Evolutionary conservation across 2,888 invertebrate genomes (phyloP), one percentile per base, ranked within the genome.

Genomic region (Callimorpha dominula): DNA sequence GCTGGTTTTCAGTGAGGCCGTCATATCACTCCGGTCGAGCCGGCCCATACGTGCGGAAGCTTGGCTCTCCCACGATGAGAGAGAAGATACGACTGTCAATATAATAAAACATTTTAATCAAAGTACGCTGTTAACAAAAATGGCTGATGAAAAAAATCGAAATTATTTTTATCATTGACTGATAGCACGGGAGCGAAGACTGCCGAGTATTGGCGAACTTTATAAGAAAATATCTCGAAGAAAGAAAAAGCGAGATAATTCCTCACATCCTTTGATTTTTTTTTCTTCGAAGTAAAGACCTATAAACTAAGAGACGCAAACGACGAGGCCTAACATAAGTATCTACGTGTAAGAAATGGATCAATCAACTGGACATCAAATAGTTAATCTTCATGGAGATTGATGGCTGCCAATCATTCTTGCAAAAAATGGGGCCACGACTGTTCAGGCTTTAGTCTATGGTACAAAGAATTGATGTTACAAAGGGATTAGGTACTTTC

Each of bases 361-460:
- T 40, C 63, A 60, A n/a, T 65, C 67, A 70, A 43, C 40, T 43
- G 42, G 42, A 17, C 42, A 67, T 50, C 42, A 76, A 78, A 78
- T 80, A 67, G 49, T 70, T 66, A 73, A 80, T 77, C 64, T 80
- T 73, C 68, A 78, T 80, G 63, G 73, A 78, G 78, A 78, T 80
- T 76, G 80, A 78, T 78, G 64, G 77, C 49, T 66, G 68, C 64
- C 68, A 69, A 71, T 78, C 68, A 64, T 68, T 69, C 1, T 20
- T 15, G 12, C 17, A 80, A 78, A 77, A 78, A 77, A 67, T 60
- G 31, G 17, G 49, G 12, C 67, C 67, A 14, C 15, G 46, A n/a
- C 11, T 42, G 11, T 52, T 52, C 15, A 31, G 66, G 17, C 40
- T 52, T 52, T 40, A 17, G 40, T 67, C 52, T 42, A 67, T 67